Base-by-base conservation (phyloP, 2,113 vertebrate species). In the Serinus canaria region DNA sequence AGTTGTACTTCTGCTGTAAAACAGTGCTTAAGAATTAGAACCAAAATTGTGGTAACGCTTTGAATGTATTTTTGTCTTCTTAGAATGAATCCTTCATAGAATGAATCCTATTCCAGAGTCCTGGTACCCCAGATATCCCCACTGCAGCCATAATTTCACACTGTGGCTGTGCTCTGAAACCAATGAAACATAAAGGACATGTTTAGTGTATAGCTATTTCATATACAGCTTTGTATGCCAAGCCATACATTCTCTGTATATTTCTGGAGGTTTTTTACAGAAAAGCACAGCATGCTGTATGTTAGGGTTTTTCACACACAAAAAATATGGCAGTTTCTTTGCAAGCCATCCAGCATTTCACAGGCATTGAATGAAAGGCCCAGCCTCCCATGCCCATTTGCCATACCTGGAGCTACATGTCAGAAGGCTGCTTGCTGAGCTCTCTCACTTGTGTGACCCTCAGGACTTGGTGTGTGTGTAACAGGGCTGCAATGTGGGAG, bases 401-500 rank as follows among this genome's bases (percentile, higher is more conserved):
- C 62, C 28, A 4, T 68, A 33, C 59, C 22, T 69, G 63, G 41
- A 73, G 44, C 58, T 73, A 5, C 14, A 1, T 19, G 28, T 59
- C 64, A 43, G 50, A 74, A 74, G 31, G 52, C 37, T 91, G 39
- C 39, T 77, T 39, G 89, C 39, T 64, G 44, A 86, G 16, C 28
- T 59, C 20, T 58, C 15, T 56, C 9, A 10, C 70, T 73, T 62
- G 27, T 77, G 58, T 64, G 75, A 52, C 17, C 69, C 27, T 47
- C 0, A 0, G 56, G 41, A 35, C 64, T 24, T 60, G 33, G 5
- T 1, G 0, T 35, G 10, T 67, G 47, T 47, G 44, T 64, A 64
- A 68, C 8, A 22, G 24, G 37, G 24, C 23, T 83, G 70, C 33
- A 43, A 0, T 27, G 49, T 78, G 60, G 60, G 46, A 70, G 1